Conservation (phyloP, 1,140 invertebrate species). For the Camponotus pennsylvanicus region DNA sequence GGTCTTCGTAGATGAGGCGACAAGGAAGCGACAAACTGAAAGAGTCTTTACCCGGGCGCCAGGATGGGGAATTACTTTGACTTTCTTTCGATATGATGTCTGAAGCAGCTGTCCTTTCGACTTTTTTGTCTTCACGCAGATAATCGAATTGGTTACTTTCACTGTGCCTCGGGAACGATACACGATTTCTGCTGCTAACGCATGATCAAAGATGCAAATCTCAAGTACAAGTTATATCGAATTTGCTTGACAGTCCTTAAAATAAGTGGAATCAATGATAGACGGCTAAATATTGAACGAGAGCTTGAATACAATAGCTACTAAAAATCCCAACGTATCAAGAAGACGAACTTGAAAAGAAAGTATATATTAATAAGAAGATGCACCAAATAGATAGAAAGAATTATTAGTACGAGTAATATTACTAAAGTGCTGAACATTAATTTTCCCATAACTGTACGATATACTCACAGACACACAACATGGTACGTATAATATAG, state of each 20-base stretch:
- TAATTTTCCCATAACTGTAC: background rate
- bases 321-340: background rate
- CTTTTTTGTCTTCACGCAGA: constrained; percentile 63
- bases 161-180: constrained; percentile 53
- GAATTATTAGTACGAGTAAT: background rate
- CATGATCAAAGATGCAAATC: constrained; percentile 3
- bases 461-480: background rate
- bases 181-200: constrained; percentile 10
- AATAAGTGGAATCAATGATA: background rate
- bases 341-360: background rate
- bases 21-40: background rate
- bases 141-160: constrained; percentile 69
- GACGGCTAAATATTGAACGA: background rate
- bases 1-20: background rate
- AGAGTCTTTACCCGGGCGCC: constrained; percentile 35
- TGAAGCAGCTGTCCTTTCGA: constrained; percentile 58
- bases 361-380: background rate
- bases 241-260: background rate
- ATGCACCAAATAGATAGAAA: no score
- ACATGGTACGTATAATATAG: background rate
- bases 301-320: background rate
- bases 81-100: constrained; percentile 71
- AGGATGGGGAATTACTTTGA: constrained; percentile 50
- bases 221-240: background rate
- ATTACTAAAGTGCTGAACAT: constrained; percentile 5